Conservation (phyloP, 2,113 vertebrate species). For the Rhadina sibilatrix region DNA sequence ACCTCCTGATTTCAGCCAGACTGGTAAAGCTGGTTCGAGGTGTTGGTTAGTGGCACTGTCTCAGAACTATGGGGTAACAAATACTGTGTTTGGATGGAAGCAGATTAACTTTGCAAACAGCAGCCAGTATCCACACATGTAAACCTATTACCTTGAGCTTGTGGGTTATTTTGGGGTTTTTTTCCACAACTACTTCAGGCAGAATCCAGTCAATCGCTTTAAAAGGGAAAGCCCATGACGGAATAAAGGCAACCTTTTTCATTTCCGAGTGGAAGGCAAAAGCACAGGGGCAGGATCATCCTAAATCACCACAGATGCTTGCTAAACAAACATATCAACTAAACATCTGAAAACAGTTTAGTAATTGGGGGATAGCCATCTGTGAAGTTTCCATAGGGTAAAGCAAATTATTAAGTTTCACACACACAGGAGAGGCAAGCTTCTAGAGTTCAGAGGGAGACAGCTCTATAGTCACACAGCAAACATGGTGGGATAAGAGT, state of each 20-base stretch:
- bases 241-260: not conserved
- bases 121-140: not conserved
- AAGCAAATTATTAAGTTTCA: not conserved
- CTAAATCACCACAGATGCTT: not conserved
- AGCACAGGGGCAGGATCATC: not conserved
- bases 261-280: not conserved
- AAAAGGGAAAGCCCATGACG: not conserved
- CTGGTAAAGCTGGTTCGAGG: not conserved
- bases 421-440: not conserved
- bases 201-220: not conserved
- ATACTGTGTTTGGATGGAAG: not conserved
- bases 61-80: not conserved
- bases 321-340: not conserved
- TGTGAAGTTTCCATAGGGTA: not conserved
- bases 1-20: not conserved
- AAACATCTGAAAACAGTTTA: not conserved
- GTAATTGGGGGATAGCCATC: not conserved
- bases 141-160: not conserved
- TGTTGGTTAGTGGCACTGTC: not conserved
- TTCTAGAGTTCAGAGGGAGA: not conserved
- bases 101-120: not conserved
- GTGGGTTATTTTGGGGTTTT: not conserved
- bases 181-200: not conserved
- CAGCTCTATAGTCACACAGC: not conserved
- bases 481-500: not conserved